Conservation (phyloP, 2,113 vertebrate species). For the Petrocephalus zakoni region DNA sequence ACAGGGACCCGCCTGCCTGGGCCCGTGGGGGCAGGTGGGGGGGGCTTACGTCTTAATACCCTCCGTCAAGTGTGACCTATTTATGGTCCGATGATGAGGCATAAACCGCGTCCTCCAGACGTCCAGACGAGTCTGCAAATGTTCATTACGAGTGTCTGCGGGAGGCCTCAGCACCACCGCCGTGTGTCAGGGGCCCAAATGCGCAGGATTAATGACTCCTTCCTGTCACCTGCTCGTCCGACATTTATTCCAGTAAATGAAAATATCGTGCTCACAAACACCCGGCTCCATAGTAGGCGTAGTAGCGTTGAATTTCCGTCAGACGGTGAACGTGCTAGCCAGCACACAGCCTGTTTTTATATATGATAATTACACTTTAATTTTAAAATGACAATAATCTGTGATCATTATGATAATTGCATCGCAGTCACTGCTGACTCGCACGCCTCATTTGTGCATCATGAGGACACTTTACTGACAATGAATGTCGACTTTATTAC, state of each 20-base stretch:
- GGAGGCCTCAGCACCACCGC: background rate
- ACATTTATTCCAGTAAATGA: background rate
- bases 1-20: constrained; percentile 9
- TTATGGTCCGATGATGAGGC: constrained; percentile 23
- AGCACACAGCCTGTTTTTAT: background rate
- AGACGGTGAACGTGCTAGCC: background rate
- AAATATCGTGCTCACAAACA: background rate
- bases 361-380: background rate
- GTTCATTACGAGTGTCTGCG: background rate
- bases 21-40: constrained; percentile 14
- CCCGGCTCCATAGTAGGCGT: background rate
- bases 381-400: constrained; percentile 4
- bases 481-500: background rate
- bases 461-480: background rate
- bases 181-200: background rate
- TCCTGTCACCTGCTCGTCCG: background rate
- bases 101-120: constrained; percentile 26
- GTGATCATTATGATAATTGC: background rate
- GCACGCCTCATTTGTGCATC: background rate
- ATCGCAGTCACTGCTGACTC: background rate
- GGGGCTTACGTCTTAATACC: constrained; percentile 16
- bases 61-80: constrained; percentile 33
- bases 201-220: background rate
- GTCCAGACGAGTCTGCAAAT: constrained; percentile 13
- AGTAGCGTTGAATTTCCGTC: background rate